Base-by-base conservation (phyloP, 2,888 invertebrate genomes). In the Lasiommata megera region DNA sequence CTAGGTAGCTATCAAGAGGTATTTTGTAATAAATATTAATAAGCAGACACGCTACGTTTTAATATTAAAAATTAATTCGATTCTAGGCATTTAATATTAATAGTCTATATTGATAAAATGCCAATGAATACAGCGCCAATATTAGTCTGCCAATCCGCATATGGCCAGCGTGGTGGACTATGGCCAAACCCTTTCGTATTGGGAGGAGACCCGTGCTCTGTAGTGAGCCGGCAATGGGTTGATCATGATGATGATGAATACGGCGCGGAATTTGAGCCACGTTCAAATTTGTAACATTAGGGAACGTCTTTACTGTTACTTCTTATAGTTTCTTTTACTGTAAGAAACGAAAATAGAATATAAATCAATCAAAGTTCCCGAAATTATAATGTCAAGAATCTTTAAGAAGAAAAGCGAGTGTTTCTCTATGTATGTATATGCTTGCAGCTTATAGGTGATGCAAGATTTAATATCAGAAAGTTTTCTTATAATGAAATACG, bases 21-120 rank as follows among this genome's bases (percentile, higher is more conserved):
- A 36, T 48, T 34, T 23, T 8, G 40, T 23, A 55, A 55, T 8
- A 38, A 5, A 3, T 3, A 23, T 5, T n/a, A n/a, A 11, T 12
- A 23, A 46, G 41, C 18, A 55, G 48, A 34, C 55, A 48, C 47
- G 46, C 47, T 47, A 41, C 29, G 43, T 41, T 56, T 50, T 43
- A 48, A 56, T 56, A 36, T 38, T 51, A 38, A 11, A 51, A 46
- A 16, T 51, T 28, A 18, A 56, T 38, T 56, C 37, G 12, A 44
- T 31, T 44, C 44, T 51, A 36, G 9, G 3, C 14, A 9, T 14
- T 31, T 50, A 56, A 50, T 43, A n/a, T 23, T 23, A 5, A 31
- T 11, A 29, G 55, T 41, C 48, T 48, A 31, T n/a, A 48, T 55
- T 44, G 44, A 51, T 44, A 28, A 34, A 51, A 43, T 43, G 37